Conservation (phyloP, 2,113 vertebrate species). For the Nanorana parkeri region DNA sequence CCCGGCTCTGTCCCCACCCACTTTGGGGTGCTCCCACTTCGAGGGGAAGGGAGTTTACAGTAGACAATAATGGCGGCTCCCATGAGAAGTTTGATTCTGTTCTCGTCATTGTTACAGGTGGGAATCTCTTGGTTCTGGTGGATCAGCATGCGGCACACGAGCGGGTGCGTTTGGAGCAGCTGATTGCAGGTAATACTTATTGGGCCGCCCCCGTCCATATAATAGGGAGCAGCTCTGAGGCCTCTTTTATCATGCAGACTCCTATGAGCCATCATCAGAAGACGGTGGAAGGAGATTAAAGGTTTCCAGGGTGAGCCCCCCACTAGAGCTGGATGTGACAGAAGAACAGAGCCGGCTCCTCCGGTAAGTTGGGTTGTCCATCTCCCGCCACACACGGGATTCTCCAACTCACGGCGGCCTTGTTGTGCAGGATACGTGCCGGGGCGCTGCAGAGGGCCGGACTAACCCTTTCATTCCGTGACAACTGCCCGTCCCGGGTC, state of each 20-base stretch:
- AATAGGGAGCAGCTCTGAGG: too few species aligned
- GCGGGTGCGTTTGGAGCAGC: conserved; percentile 90
- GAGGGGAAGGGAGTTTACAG: too few species aligned
- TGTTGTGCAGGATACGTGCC: conserved; percentile 79
- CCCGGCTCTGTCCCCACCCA: too few species aligned
- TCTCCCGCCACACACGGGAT: neutral
- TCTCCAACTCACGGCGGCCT: neutral
- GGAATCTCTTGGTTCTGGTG: conserved; percentile 90
- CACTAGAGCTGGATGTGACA: conserved; percentile 83
- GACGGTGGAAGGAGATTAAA: conserved; percentile 78
- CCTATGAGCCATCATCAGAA: conserved; percentile 83
- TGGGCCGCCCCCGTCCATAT: too few species aligned
- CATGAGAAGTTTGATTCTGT: too few species aligned
- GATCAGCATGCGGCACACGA: conserved; percentile 98
- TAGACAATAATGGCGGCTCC: too few species aligned
- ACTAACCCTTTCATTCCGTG: conserved; percentile 83
- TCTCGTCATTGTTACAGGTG: too few species aligned
- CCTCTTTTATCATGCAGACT: conserved; percentile 76
- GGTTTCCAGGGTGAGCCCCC: conserved; percentile 84
- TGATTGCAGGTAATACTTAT: conserved; percentile 79
- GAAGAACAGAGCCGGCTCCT: conserved; percentile 88
- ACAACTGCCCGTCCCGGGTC: conserved; percentile 68
- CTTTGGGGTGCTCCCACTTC: too few species aligned
- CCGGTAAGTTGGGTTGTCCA: conserved; percentile 70
- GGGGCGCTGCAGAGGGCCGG: conserved; percentile 80